Conservation (phyloP, 2,888 invertebrate species). For the Gastracanthus pulcherrimus region DNA sequence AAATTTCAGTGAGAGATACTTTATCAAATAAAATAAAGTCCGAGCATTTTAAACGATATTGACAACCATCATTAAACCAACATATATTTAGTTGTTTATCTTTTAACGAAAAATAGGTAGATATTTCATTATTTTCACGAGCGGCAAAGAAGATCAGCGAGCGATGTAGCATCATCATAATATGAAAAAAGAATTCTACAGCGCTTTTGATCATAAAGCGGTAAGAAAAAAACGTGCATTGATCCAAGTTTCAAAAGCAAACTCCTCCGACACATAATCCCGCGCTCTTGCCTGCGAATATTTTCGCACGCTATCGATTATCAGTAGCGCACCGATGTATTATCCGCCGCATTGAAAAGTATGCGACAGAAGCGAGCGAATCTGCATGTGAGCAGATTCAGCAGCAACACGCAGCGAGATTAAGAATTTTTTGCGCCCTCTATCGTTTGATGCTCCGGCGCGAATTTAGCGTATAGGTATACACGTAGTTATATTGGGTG, state of each 20-base stretch:
- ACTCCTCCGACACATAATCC: no score
- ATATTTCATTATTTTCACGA: not conserved
- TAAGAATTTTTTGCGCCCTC: not conserved
- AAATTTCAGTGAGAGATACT: constrained; percentile 3
- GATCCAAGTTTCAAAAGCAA: constrained; percentile 6
- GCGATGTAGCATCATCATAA: not conserved
- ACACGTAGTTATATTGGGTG: not conserved
- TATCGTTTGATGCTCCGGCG: not conserved
- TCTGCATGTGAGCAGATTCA: not conserved
- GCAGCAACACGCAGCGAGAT: no score
- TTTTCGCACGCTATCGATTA: not conserved
- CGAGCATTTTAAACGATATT: not conserved
- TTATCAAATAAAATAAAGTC: not conserved
- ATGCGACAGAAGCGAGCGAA: no score
- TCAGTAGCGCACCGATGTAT: no score
- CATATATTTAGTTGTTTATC: not conserved
- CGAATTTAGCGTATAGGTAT: not conserved
- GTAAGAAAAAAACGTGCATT: not conserved
- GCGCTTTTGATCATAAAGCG: not conserved
- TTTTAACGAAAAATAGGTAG: not conserved
- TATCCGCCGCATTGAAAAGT: no score
- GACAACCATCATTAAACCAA: constrained; percentile 3
- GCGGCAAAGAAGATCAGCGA: not conserved
- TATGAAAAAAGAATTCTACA: not conserved
- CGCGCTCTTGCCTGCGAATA: not conserved